Evolutionary conservation across 2,888 invertebrate species (phyloP).

Genomic region (Mythimna ferrago): DNA sequence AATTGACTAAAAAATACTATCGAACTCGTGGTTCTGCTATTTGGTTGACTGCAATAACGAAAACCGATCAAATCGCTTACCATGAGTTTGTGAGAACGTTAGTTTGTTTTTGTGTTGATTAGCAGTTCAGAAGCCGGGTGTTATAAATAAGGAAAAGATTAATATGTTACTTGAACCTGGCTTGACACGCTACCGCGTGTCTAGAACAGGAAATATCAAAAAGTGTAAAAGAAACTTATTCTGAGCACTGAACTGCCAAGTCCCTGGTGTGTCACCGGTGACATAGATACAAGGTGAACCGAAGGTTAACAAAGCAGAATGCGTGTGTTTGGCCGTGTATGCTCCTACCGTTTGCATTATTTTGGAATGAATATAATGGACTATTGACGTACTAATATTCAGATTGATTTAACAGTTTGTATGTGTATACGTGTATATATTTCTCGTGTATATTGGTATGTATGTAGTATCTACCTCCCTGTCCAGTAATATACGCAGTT

Average conservation of each 20-base stretch:
- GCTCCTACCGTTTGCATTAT: conserved; percentile 60
- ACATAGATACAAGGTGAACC: conserved; percentile 14
- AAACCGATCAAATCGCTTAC: background rate
- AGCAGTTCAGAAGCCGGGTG: background rate
- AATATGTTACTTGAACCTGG: no score
- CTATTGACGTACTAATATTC: conserved; percentile 59
- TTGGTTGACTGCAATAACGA: background rate
- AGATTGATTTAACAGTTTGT: conserved; percentile 60
- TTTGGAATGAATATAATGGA: conserved; percentile 66
- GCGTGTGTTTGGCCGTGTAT: conserved; percentile 62
- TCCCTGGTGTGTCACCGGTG: background rate
- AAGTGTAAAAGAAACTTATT: conserved; percentile 15
- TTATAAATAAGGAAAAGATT: background rate
- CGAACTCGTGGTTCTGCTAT: no score
- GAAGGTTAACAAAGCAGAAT: conserved; percentile 38
- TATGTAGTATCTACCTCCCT: conserved; percentile 49
- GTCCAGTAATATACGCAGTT: background rate
- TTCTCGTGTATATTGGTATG: conserved; percentile 33
- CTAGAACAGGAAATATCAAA: background rate
- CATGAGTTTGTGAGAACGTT: background rate
- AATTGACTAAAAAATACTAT: background rate
- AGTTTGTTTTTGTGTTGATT: background rate
- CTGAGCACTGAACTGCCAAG: conserved; percentile 18
- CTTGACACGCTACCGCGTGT: no score
- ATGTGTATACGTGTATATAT: conserved; percentile 53